Evolutionary conservation across 2,888 invertebrate species (phyloP).

Genomic region (Rutpela maculata): DNA sequence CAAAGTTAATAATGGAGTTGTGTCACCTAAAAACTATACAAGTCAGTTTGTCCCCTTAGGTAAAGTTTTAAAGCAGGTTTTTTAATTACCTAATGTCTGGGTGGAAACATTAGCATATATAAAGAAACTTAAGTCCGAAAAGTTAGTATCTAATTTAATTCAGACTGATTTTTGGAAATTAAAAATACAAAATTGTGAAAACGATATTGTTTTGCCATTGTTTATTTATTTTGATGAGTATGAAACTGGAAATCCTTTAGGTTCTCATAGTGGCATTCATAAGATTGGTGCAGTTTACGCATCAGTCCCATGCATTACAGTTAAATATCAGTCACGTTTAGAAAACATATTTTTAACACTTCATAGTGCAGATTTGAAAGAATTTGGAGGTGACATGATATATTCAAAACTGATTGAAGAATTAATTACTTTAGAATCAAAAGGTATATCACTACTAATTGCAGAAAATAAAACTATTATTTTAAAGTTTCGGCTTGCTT

Average conservation of each 20-base stretch:
- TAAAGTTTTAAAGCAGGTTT: no score
- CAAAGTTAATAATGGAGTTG: no score
- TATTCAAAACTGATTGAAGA: conserved; percentile 56
- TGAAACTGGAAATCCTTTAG: conserved; percentile 56
- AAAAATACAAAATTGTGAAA: conserved; percentile 20
- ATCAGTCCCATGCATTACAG: conserved; percentile 48
- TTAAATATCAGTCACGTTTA: conserved; percentile 48
- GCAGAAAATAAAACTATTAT: conserved; percentile 37
- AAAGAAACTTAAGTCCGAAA: no score
- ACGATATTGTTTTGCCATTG: conserved; percentile 25
- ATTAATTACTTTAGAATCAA: conserved; percentile 50
- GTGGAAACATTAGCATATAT: no score
- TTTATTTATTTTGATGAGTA: conserved; percentile 58
- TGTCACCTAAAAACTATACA: no score
- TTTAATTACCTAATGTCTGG: no score
- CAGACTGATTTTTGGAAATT: conserved; percentile 36
- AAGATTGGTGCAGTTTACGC: conserved; percentile 58
- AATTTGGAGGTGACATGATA: conserved; percentile 53
- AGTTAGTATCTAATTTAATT: conserved; percentile 4
- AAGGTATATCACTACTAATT: conserved; percentile 49
- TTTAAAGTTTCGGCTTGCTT: conserved; percentile 47
- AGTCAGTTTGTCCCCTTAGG: no score
- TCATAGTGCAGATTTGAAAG: conserved; percentile 51
- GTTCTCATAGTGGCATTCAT: conserved; percentile 43
- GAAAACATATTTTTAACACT: conserved; percentile 56